Percentiles rank a stretch among this genome's conserved stretches.
Evolutionary conservation across 2,888 invertebrate species (phyloP).

Genomic region (Prenolepis imparis): DNA sequence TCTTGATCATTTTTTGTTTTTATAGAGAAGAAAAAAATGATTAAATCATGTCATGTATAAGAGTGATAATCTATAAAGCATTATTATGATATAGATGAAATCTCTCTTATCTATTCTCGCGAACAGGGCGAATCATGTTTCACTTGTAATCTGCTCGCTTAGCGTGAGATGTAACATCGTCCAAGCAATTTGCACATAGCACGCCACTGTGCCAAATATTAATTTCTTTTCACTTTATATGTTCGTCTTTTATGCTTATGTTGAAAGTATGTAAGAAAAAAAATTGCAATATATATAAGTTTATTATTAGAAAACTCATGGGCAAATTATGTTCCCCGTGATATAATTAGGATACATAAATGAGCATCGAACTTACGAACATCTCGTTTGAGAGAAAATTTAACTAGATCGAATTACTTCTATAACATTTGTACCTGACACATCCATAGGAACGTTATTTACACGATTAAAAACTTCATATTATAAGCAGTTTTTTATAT

Average conservation of each 20-base stretch:
- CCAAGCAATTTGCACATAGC: constrained; percentile 61
- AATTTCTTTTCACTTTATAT: constrained; percentile 63
- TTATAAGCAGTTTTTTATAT: constrained; percentile 35
- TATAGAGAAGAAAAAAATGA: neutral
- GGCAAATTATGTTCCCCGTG: constrained; percentile 78
- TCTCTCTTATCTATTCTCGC: constrained; percentile 1
- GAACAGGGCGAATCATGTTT: neutral
- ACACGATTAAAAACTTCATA: constrained; percentile 57
- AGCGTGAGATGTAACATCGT: constrained; percentile 23
- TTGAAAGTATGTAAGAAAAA: constrained; percentile 86
- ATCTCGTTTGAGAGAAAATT: constrained; percentile 72
- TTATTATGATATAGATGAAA: neutral
- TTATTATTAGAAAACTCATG: constrained; percentile 76
- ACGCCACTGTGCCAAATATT: constrained; percentile 79
- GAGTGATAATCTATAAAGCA: neutral
- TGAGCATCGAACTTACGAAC: constrained; percentile 73
- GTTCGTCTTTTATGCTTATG: constrained; percentile 75
- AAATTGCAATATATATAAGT: constrained; percentile 71
- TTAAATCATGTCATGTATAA: constrained; percentile 11
- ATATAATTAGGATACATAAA: constrained; percentile 75
- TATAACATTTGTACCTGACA: constrained; percentile 84
- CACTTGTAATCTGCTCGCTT: constrained; percentile 17
- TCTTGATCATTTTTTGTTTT: constrained; percentile 11
- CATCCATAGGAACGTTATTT: constrained; percentile 74
- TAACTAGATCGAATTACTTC: constrained; percentile 76